Conservation (phyloP, 2,113 vertebrate species). For the Colossoma macropomum region DNA sequence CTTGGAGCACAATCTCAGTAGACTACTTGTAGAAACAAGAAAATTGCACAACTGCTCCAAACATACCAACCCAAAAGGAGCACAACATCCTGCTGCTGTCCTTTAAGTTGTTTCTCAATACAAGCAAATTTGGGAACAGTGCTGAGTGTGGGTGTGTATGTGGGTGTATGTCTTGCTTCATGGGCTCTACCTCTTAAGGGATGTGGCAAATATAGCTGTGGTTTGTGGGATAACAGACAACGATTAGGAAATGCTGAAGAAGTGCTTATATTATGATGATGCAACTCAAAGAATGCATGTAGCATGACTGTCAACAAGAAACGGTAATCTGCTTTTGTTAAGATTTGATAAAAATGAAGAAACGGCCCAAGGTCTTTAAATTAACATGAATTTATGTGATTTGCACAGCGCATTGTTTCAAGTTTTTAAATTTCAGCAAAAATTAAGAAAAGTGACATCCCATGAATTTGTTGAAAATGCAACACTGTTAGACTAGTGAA, state of each 20-base stretch:
- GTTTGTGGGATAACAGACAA: slow-evolving; percentile 57
- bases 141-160: slow-evolving; percentile 25
- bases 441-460: neutral
- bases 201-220: slow-evolving; percentile 51
- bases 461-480: neutral
- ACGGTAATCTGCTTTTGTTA: neutral
- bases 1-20: neutral
- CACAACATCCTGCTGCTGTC: neutral
- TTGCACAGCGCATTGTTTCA: neutral
- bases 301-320: slow-evolving; percentile 22
- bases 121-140: slow-evolving; percentile 12
- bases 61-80: neutral
- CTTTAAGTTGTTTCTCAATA: slow-evolving; percentile 11
- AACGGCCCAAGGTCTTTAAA: neutral
- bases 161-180: slow-evolving; percentile 37
- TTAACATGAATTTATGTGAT: neutral
- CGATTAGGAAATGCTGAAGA: slow-evolving; percentile 41
- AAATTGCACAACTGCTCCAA: slow-evolving; percentile 1
- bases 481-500: neutral
- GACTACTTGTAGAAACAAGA: neutral
- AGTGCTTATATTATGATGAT: slow-evolving; percentile 25
- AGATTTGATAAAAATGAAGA: neutral
- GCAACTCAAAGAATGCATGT: slow-evolving; percentile 24
- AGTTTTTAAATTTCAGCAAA: neutral
- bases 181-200: slow-evolving; percentile 27